A percentile compares a stretch with the other conserved stretches of the same genome.
Evolutionary conservation across 1,140 invertebrate species (phyloP).

Genomic region (Ladona fulva): DNA sequence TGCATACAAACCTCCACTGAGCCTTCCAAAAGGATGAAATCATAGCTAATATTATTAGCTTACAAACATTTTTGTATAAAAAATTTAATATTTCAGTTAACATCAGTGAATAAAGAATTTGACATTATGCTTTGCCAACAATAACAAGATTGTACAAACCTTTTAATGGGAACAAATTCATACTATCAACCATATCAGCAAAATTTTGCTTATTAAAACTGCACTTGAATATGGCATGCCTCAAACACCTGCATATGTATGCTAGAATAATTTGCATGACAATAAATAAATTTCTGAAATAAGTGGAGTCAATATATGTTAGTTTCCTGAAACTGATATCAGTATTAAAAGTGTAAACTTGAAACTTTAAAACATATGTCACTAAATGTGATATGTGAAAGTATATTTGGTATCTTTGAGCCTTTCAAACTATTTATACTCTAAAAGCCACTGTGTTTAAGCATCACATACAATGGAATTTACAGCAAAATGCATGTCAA

Average conservation of each 20-base stretch:
- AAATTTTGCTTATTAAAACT: too few species aligned
- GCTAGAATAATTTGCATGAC: too few species aligned
- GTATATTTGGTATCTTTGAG: conserved; percentile 7
- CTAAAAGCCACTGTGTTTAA: neutral
- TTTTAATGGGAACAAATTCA: too few species aligned
- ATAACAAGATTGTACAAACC: too few species aligned
- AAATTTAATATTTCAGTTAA: neutral
- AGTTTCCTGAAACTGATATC: too few species aligned
- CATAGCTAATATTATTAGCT: neutral
- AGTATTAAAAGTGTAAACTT: neutral
- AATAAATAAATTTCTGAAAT: too few species aligned
- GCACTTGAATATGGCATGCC: too few species aligned
- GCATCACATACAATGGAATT: neutral
- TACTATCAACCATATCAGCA: too few species aligned
- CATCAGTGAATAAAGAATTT: too few species aligned
- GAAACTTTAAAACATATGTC: neutral
- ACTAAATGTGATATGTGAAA: conserved; percentile 7
- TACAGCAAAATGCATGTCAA: neutral
- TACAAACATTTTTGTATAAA: neutral
- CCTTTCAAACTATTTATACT: neutral
- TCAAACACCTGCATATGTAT: too few species aligned
- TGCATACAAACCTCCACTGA: neutral
- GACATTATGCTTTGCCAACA: too few species aligned
- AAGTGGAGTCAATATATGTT: too few species aligned
- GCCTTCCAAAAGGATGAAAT: neutral